Base-by-base conservation (phyloP, 2,113 vertebrate species). In the Capreolus pygargus region DNA sequence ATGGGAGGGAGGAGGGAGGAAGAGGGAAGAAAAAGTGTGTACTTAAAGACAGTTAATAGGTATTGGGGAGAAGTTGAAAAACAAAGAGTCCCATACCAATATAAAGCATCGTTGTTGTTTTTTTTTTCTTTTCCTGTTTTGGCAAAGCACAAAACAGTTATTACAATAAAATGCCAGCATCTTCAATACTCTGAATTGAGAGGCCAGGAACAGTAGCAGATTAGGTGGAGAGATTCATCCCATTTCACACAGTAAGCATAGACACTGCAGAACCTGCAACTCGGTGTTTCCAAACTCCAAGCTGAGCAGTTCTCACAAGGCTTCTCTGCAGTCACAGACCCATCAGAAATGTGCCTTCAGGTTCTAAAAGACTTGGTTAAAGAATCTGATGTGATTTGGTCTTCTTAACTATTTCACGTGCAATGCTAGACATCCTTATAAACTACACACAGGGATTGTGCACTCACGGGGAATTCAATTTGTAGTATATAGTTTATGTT, bases 391-490 rank as follows among this genome's bases (percentile, higher is more conserved):
- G 11, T 14, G 96, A 83, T 43, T 82, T 97, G 33, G 55, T 91
- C 36, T 30, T 85, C 52, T 82, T 97, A 89, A 90, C 60, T 47
- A 94, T 97, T 36, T 8, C 19, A 33, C 7, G 2, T 30, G 19
- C 21, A 93, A 96, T 97, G 97, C 89, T 50, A 96, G 45, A 79
- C 28, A 97, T 52, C 36, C 76, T 97, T 97, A 76, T 39, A 98
- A 97, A 88, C 88, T 97, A 64, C 81, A 96, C 79, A 88, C 13
- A 84, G 43, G 81, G 21, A 90, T 15, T 82, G 11, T 45, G 60
- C 1, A 19, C 33, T 92, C 54, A 92, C 43, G 96, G 54, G 28
- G 61, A 98, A 97, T 96, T 91, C 23, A 64, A 92, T 97, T 92
- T 93, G n/a, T 21, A 4, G 13, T 21, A 45, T 27, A 33, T 2